Evolutionary conservation across 2,113 vertebrate species (phyloP), one percentile per base, ranked within the genome.

Genomic region (Nothocercus nigrocapillus): DNA sequence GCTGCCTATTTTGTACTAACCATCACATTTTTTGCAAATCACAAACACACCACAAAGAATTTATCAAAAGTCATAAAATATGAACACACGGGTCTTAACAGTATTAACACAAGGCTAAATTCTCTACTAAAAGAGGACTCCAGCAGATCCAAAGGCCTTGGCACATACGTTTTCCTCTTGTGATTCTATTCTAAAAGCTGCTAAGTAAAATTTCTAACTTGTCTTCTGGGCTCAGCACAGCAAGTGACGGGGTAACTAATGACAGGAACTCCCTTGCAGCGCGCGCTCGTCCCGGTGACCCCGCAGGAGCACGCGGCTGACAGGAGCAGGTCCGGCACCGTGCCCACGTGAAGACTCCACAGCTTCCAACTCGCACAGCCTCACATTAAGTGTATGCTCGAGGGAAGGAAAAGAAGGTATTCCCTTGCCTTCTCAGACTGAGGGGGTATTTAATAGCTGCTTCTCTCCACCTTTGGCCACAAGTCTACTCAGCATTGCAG

Each of bases 281-380:
- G 40, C 51, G 68, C 62, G 7, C 40, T 75, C 13, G 51, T 85
- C 62, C 28, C 32, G 1, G 0, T 45, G 61, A 85, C 72, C 70
- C 76, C 72, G 51, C 28, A n/a, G 84, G 70, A 28, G 62, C n/a
- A 12, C n/a, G 85, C 89, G 83, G 36, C 77, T 42, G 45, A 8
- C 0, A 1, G 63, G 21, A 56, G 7, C 7, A 13, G 68, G 30
- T 85, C 56, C 66, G 40, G 34, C 47, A 17, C 14, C 0, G 0
- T 38, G 44, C 49, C 40, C 32, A 53, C 27, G n/a, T 18, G 59
- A 56, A 32, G 80, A 30, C 80, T 63, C 56, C 54, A 24, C 36
- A 25, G 2, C 9, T 45, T 75, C 36, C 34, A 28, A 5, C 38
- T 38, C 81, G 42, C 69, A 61, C 3, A 2, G 11, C 53, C 25